These are phyloP conservation scores for Chloroclystis v-ata DNA, from an alignment of 2,888 invertebrate species.

Conservation along the genomic window DNA sequence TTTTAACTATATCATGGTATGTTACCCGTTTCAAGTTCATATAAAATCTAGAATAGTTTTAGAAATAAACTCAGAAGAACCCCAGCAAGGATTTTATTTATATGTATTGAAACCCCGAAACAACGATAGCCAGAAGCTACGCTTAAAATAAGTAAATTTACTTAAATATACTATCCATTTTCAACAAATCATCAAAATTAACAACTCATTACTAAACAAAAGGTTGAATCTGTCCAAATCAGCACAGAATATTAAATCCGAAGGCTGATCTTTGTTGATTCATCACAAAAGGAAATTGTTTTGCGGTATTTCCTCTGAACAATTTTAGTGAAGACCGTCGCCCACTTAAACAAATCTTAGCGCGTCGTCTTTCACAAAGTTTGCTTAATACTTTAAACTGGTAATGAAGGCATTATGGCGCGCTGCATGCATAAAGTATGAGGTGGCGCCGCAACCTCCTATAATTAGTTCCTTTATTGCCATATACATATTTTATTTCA, in stretches of 20 bases:
- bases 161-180: neutral
- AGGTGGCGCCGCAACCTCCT: constrained; percentile 53
- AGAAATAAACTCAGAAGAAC: no score
- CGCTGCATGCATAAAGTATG: constrained; percentile 73
- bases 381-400: constrained; percentile 76
- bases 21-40: no score
- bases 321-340: constrained; percentile 39
- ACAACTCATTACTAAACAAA: constrained; percentile 4
- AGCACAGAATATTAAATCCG: constrained; percentile 9
- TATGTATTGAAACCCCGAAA: no score
- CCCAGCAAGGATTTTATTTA: no score
- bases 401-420: constrained; percentile 74
- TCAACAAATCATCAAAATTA: constrained; percentile 2
- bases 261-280: constrained; percentile 21
- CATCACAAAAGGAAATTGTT: constrained; percentile 37
- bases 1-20: no score
- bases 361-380: constrained; percentile 59
- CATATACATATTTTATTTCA: constrained; percentile 37
- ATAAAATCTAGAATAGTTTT: no score
- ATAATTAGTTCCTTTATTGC: constrained; percentile 59
- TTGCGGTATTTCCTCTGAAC: constrained; percentile 38
- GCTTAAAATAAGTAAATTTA: neutral
- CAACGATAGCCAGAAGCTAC: no score
- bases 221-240: constrained; percentile 10
- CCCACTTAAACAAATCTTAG: constrained; percentile 63